phyloP scores from a whole-genome alignment of 2,888 invertebrate genomes.

The Tetropium fuscum region DNA sequence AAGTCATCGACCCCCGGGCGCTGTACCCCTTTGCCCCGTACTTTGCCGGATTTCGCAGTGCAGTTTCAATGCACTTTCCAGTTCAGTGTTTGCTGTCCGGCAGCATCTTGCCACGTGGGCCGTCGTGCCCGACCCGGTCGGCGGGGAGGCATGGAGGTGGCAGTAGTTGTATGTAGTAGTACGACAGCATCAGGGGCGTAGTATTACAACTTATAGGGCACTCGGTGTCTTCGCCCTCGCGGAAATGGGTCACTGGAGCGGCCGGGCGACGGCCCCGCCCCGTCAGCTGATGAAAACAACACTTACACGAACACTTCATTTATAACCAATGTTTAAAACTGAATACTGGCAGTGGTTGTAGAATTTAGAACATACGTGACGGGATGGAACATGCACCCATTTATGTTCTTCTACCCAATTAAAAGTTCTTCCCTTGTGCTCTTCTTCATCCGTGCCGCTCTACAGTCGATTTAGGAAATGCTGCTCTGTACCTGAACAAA shows the following conservation, averaged over 20 bases:
- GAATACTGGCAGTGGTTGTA: conserved; percentile 61
- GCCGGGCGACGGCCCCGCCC: conserved; percentile 48
- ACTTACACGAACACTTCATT: conserved; percentile 42
- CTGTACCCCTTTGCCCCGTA: conserved; percentile 46
- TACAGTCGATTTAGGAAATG: conserved; percentile 37
- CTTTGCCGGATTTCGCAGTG: conserved; percentile 49
- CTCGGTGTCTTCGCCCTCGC: conserved; percentile 55
- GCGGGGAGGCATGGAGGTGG: conserved; percentile 26
- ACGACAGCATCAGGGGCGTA: conserved; percentile 37
- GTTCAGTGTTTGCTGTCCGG: conserved; percentile 19
- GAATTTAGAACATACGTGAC: conserved; percentile 53
- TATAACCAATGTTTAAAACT: conserved; percentile 50
- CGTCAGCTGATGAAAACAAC: conserved; percentile 50
- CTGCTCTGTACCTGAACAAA: conserved; percentile 41
- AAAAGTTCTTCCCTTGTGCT: conserved; percentile 13
- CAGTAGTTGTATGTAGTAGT: conserved; percentile 32
- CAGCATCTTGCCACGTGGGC: conserved; percentile 12
- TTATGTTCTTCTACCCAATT: conserved; percentile 35
- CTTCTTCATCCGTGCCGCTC: conserved; percentile 16
- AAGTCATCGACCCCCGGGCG: conserved; percentile 45
- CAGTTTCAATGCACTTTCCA: conserved; percentile 35
- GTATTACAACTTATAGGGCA: conserved; percentile 38
- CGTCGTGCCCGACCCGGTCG: conserved; percentile 6
- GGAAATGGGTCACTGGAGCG: conserved; percentile 57
- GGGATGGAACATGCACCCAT: conserved; percentile 36